phyloP scores from a whole-genome alignment of 2,888 invertebrate genomes.

The Diaprepes abbreviatus region DNA sequence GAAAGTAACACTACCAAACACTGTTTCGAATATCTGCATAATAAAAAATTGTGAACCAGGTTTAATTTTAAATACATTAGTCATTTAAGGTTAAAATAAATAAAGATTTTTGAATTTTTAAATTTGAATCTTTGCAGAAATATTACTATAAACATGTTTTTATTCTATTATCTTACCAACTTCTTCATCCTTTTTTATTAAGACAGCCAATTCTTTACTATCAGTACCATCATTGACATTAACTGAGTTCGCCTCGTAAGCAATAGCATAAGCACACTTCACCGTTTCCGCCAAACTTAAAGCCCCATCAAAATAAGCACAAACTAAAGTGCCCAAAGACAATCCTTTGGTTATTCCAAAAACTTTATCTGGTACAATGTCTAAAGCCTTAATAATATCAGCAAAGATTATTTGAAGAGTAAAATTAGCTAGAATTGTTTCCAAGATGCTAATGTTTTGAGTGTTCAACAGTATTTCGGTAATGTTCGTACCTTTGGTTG shows the following conservation, averaged over 20 bases:
- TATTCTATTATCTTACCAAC: conserved; percentile 18
- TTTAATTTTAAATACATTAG: no score
- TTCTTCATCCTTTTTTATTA: no score
- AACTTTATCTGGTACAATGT: conserved; percentile 56
- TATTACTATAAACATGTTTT: conserved; percentile 28
- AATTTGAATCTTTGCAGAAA: no score
- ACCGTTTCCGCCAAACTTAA: conserved; percentile 87
- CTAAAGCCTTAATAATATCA: no score
- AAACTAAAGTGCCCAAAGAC: conserved; percentile 91
- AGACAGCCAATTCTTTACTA: no score
- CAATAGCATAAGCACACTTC: conserved; percentile 73
- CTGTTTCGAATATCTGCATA: no score
- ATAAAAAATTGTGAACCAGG: no score
- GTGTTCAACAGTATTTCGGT: conserved; percentile 20
- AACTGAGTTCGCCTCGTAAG: conserved; percentile 22
- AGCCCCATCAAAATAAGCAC: conserved; percentile 92
- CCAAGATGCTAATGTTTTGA: neutral
- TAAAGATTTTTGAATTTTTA: no score
- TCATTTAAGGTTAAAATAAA: no score
- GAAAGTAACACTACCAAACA: no score
- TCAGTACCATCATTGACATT: no score
- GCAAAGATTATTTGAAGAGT: no score
- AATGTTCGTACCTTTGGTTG: conserved; percentile 32
- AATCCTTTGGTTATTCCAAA: conserved; percentile 53
- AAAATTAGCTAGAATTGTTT: conserved; percentile 48